Evolutionary conservation across 2,113 vertebrate genomes (phyloP), one percentile per base, ranked within the genome.

Genomic region (Pelecanus crispus): DNA sequence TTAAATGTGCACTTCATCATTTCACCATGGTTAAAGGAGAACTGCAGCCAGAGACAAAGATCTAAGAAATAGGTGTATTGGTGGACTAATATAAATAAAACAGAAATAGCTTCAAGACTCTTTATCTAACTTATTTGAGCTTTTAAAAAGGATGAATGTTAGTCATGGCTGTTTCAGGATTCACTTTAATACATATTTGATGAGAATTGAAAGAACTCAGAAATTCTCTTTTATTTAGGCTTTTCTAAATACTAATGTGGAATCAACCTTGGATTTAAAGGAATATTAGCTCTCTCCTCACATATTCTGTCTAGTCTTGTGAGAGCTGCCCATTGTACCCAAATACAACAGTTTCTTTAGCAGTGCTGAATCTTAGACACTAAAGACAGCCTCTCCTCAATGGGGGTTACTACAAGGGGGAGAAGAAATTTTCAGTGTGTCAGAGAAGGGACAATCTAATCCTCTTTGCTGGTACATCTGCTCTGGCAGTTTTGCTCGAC

Each of bases 391-490:
- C 96, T 97, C 97, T 98, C 97, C 97, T 99, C 98, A 99, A 99
- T 98, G 97, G 98, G 93, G 97, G 97, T 97, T 97, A 98, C 97
- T 97, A 97, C 97, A 98, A 97, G 96, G 96, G 96, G 95, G 98
- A 97, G 98, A 98, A 98, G 95, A 96, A 97, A 98, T 97, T 97
- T 98, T 97, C 98, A 98, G 98, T 97, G 98, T 61, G 52, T 98
- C 98, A 98, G 98, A 98, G 97, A 98, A 98, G 98, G 97, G 98
- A 98, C 98, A 97, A 98, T 98, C 98, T 99, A 99, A 99, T 99
- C 99, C 98, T 98, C 98, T 99, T 99, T 98, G 96, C 98, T 97
- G 91, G 94, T 99, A 98, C 98, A 99, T 99, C 98, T 99, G 98
- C 98, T 98, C 97, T 97, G 98, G 97, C 97, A 97, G 97, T 98